A percentile compares a stretch with the other conserved stretches of the same genome.
These are phyloP conservation scores for Aphidius ervi DNA, from an alignment of 1,140 invertebrate genomes.

Conservation along the genomic window DNA sequence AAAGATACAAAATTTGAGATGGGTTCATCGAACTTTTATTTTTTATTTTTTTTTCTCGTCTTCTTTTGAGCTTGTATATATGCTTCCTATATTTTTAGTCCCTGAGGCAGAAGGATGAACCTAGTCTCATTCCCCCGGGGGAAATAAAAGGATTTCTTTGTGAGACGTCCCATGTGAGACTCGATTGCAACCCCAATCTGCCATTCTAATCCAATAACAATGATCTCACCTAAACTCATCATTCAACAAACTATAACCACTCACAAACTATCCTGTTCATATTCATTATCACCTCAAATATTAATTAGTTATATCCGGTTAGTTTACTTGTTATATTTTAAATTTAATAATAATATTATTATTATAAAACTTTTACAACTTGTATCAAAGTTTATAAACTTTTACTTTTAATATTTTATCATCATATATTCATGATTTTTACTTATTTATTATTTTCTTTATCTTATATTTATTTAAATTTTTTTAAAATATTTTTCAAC, in stretches of 20 bases:
- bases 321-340: no score
- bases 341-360: no score
- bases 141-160: conserved; percentile 16
- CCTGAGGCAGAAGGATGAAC: neutral
- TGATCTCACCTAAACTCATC: neutral
- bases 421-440: no score
- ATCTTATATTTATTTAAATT: no score
- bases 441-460: no score
- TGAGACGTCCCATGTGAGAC: conserved; percentile 17
- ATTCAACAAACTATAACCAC: neutral
- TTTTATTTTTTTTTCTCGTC: neutral
- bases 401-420: no score
- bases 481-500: no score
- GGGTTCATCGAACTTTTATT: conserved; percentile 9
- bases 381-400: no score
- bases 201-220: conserved; percentile 17
- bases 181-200: conserved; percentile 18
- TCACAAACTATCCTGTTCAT: conserved; percentile 3
- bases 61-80: neutral
- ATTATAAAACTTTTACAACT: no score
- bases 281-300: conserved; percentile 3
- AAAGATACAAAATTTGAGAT: neutral
- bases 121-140: neutral
- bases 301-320: neutral
- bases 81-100: neutral